Evolutionary conservation across 2,888 invertebrate species (phyloP).

Genomic region (Melitaea athalia): DNA sequence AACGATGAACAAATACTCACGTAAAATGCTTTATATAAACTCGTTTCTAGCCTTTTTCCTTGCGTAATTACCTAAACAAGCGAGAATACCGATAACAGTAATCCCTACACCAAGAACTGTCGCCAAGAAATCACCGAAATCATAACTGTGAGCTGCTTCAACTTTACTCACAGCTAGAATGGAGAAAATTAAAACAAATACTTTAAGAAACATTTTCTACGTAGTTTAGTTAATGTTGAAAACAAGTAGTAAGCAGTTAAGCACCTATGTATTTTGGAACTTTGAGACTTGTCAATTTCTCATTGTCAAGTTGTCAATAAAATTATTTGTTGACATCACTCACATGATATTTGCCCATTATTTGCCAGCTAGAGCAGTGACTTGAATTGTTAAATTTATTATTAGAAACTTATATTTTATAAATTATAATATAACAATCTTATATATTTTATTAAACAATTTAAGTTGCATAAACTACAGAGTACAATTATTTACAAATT

Average conservation of each 20-base stretch:
- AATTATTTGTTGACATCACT: neutral
- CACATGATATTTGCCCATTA: neutral
- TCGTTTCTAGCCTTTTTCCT: constrained; percentile 82
- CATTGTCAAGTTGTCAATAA: too few relatives aligned
- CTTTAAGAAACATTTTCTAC: constrained; percentile 62
- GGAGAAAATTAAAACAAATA: constrained; percentile 62
- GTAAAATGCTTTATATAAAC: constrained; percentile 60
- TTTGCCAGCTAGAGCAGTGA: neutral
- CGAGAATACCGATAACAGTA: constrained; percentile 83
- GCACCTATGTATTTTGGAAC: too few relatives aligned
- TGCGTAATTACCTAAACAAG: constrained; percentile 87
- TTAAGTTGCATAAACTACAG: too few relatives aligned
- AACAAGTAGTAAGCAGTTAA: neutral
- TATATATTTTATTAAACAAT: too few relatives aligned
- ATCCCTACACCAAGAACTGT: constrained; percentile 84
- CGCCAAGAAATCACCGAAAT: constrained; percentile 86
- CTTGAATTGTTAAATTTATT: neutral
- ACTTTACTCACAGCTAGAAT: constrained; percentile 66
- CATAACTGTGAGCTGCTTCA: constrained; percentile 81
- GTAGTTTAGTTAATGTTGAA: constrained; percentile 1
- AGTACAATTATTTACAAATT: too few relatives aligned
- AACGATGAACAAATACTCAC: constrained; percentile 38
- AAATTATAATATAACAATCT: too few relatives aligned
- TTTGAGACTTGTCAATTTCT: too few relatives aligned
- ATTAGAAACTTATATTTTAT: too few relatives aligned